Conservation (phyloP, 2,888 invertebrate genomes). For the Pyrrhia umbra region DNA sequence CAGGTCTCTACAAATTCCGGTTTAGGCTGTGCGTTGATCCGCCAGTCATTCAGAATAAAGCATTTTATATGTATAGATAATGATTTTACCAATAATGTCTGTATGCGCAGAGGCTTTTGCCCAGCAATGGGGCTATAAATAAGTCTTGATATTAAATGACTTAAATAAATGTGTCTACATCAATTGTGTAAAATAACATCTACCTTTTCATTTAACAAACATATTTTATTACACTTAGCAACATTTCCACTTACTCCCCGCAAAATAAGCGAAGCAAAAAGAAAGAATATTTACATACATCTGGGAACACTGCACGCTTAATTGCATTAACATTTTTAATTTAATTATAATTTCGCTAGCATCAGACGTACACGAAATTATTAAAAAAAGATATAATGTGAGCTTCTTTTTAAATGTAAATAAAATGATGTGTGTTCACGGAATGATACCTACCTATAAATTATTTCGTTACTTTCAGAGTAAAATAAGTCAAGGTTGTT, state of each 20-base stretch:
- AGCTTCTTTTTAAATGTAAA: conserved; percentile 26
- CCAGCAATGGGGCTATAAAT: too few relatives aligned
- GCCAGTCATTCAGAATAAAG: too few relatives aligned
- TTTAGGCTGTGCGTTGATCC: too few relatives aligned
- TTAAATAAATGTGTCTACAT: too few relatives aligned
- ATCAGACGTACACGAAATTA: conserved; percentile 24
- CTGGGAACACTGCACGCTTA: conserved; percentile 48
- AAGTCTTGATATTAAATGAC: too few relatives aligned
- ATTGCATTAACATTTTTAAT: conserved; percentile 67
- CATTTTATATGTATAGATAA: too few relatives aligned
- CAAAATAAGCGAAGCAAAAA: conserved; percentile 21
- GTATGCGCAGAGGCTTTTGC: too few relatives aligned
- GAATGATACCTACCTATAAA: conserved; percentile 1
- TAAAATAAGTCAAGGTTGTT: conserved; percentile 4
- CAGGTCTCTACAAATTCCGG: too few relatives aligned
- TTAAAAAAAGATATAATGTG: conserved; percentile 16
- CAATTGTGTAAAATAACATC: not conserved
- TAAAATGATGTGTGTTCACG: conserved; percentile 7
- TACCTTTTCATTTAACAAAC: not conserved
- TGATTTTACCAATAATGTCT: too few relatives aligned
- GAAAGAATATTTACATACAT: conserved; percentile 29
- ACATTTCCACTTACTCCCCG: conserved; percentile 1
- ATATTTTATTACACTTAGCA: not conserved
- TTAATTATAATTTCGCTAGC: conserved; percentile 50
- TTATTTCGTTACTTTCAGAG: conserved; percentile 12